Evolutionary conservation across 2,113 vertebrate genomes (phyloP).

Genomic region (Sceloporus undulatus): DNA sequence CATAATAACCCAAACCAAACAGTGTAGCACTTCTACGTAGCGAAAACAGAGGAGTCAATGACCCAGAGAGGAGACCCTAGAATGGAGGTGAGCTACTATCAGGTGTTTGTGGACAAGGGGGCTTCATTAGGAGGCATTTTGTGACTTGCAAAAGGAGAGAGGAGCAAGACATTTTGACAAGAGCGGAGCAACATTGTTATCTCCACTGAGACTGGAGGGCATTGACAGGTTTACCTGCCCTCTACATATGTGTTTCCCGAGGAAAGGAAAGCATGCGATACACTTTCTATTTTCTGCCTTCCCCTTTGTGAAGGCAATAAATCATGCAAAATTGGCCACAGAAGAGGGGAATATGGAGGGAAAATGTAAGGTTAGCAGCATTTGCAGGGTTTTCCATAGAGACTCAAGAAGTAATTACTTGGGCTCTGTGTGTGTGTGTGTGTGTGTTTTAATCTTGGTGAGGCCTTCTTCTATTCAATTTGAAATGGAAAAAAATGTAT

Average conservation of each 20-base stretch:
- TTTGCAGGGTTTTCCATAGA: slow-evolving; percentile 53
- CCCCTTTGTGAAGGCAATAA: slow-evolving; percentile 34
- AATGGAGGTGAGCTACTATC: background rate
- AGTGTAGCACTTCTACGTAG: slow-evolving; percentile 51
- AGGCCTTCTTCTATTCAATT: slow-evolving; percentile 32
- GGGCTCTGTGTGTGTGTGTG: background rate
- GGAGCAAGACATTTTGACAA: slow-evolving; percentile 9
- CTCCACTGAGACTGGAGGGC: background rate
- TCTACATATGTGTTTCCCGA: background rate
- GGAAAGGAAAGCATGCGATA: background rate
- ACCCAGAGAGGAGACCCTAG: slow-evolving; percentile 40
- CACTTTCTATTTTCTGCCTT: background rate
- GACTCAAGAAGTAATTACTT: slow-evolving; percentile 63
- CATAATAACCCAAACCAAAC: slow-evolving; percentile 56
- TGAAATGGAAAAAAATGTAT: slow-evolving; percentile 34
- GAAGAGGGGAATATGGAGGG: background rate
- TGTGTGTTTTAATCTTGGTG: background rate
- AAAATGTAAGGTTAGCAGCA: slow-evolving; percentile 53
- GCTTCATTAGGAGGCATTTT: slow-evolving; percentile 50
- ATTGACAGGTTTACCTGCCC: background rate
- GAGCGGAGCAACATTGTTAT: background rate
- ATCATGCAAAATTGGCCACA: slow-evolving; percentile 40
- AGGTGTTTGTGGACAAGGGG: background rate
- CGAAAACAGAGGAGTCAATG: slow-evolving; percentile 25
- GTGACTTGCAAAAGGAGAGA: slow-evolving; percentile 26